Base-by-base conservation (phyloP, 2,113 vertebrate genomes). In the Candoia aspera region DNA sequence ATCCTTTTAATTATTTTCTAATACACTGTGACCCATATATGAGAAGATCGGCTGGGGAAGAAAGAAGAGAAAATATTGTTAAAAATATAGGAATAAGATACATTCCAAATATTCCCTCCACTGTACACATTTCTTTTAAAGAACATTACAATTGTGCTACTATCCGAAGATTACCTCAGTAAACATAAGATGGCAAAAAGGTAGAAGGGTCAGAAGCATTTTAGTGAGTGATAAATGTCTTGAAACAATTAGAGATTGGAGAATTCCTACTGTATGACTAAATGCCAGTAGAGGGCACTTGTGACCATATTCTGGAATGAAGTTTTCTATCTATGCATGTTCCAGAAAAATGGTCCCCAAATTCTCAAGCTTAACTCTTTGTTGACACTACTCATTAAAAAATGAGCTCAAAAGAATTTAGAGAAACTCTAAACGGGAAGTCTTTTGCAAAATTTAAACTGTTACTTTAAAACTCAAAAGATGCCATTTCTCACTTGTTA, bases 231-330 rank as follows among this genome's bases (percentile, higher is more conserved):
- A 17, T 3, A 15, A 42, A 17, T 0, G 2, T 0, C 0, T 91
- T 49, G 92, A 86, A 46, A 87, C 0, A 87, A 73, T 26, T 83
- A 37, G 88, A 49, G 88, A 49, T 26, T 13, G 54, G 92, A 90
- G 84, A 93, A 17, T 4, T 0, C 19, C 9, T 9, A 0, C 84
- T 42, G 11, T 84, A 0, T 0, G 0, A 24, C 53, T 84, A 90
- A 37, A 84, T 89, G 2, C 95, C 94, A 58, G 91, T 93, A 96
- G 95, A 95, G 96, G 92, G 95, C 96, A 93, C 91, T 54, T 94
- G 91, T 73, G 84, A 88, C 87, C 85, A 84, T 86, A 73, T 91
- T 88, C 89, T 90, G 0, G 68, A 92, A 9, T 37, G 1, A 86
- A 83, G 4, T 11, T 95, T 17, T 87, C 87, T 3, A 92, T 92